Conservation (phyloP, 2,113 vertebrate species). For the Salvelinus sp. region DNA sequence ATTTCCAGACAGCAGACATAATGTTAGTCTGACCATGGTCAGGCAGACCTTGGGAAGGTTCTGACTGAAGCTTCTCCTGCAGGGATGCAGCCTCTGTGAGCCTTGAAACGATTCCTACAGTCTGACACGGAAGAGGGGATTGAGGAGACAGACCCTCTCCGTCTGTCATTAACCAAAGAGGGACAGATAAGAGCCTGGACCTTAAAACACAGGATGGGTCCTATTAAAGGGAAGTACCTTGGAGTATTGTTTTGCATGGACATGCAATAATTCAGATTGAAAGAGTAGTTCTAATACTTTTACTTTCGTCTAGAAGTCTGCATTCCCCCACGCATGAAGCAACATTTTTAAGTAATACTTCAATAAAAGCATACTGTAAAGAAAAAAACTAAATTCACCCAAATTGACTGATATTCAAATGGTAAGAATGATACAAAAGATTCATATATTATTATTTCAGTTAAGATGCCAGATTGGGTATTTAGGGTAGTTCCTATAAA, state of each 20-base stretch:
- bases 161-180: constrained; percentile 15
- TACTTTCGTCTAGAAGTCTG: neutral
- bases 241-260: neutral
- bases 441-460: neutral
- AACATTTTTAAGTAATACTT: neutral
- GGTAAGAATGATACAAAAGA: neutral
- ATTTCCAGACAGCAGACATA: constrained; percentile 8
- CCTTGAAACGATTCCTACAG: constrained; percentile 43
- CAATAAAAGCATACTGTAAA: neutral
- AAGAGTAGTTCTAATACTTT: neutral
- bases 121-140: constrained; percentile 14
- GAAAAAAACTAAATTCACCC: neutral
- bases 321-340: neutral
- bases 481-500: neutral
- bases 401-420: neutral
- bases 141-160: constrained; percentile 5
- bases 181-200: constrained; percentile 21
- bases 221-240: neutral
- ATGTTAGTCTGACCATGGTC: neutral
- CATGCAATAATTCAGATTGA: neutral
- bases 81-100: constrained; percentile 3
- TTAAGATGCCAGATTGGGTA: neutral
- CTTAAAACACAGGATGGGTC: constrained; percentile 9
- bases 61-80: neutral
- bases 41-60: constrained; percentile 18